Base-by-base conservation (phyloP, 2,888 invertebrate genomes). In the Baronia brevicornis region DNA sequence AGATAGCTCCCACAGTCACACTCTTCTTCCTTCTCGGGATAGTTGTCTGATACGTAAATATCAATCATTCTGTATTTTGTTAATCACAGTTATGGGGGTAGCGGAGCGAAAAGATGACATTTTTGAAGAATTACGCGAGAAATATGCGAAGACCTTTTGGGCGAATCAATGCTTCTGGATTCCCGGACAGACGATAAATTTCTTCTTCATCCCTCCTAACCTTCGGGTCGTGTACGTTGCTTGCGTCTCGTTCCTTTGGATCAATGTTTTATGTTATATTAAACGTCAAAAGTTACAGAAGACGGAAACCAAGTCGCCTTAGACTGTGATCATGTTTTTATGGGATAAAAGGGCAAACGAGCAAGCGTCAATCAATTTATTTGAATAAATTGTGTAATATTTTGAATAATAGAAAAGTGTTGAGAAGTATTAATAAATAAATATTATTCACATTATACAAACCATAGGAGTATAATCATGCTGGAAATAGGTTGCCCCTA, bases 111-210 rank as follows among this genome's bases (percentile, higher is more conserved):
- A 88, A 55, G 73, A 85, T 10, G 89, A 94, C 54, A 58, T 92
- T 2, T 87, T 93, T 25, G 86, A 86, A 43, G 95, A 95, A 63
- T 87, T 91, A 12, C 85, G 77, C 45, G 77, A 86, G 19, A 95
- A 95, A 66, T 91, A 92, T 45, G 48, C 87, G 41, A 89, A 87
- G 36, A 92, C 94, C 0, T 90, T 90, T 55, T 41, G 88, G 62
- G 89, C 90, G 1, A 94, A 93, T 43, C 94, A 94, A 54, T 69
- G 88, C 30, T 95, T 94, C 66, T 95, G 95, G 95, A 62, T 95
- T 19, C 95, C 95, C 0, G 90, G 89, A 1, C 94, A 94, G 69
- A 86, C 89, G 0, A 60, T 94, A 14, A 95, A 95, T 69, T 95
- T 95, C 68, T 62, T 86, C 23, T 66, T 92, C 29, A 65, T 95